phyloP scores from a whole-genome alignment of 2,113 vertebrate genomes.

The Oryzias woworae region DNA sequence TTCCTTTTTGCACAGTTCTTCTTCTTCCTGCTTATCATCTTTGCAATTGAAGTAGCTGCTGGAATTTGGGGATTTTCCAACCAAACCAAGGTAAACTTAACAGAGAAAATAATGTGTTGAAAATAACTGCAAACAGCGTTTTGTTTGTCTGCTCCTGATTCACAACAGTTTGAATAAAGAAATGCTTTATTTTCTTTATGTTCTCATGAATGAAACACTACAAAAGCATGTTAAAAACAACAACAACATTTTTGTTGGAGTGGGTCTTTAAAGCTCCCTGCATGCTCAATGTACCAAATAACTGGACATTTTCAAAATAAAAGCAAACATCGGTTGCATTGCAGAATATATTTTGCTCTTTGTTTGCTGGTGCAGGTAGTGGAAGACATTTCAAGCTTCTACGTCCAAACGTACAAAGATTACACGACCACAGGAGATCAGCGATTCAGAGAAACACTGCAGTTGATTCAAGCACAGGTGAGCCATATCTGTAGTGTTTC shows the following conservation, averaged over 20 bases:
- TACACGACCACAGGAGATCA: conserved; percentile 60
- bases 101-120: too few species aligned
- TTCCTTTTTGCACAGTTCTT: conserved; percentile 85
- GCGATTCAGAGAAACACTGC: conserved; percentile 80
- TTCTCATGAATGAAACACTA: too few species aligned
- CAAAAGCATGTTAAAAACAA: too few species aligned
- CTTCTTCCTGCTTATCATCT: conserved; percentile 91
- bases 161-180: too few species aligned
- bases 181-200: too few species aligned
- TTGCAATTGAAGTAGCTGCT: conserved; percentile 91
- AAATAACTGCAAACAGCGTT: too few species aligned
- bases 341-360: fast-evolving
- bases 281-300: too few species aligned
- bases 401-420: conserved; percentile 80
- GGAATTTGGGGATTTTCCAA: conserved; percentile 95
- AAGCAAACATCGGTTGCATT: not conserved
- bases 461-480: conserved; percentile 84
- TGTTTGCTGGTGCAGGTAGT: conserved; percentile 76
- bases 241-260: too few species aligned
- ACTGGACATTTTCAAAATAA: not conserved
- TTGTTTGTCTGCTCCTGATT: too few species aligned
- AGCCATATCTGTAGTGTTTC: conserved; percentile 20
- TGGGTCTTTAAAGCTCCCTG: too few species aligned
- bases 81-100: conserved; percentile 83
- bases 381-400: conserved; percentile 83